Base-by-base conservation (phyloP, 2,797 vertebrate species). In the Buphagus erythrorhynchus region DNA sequence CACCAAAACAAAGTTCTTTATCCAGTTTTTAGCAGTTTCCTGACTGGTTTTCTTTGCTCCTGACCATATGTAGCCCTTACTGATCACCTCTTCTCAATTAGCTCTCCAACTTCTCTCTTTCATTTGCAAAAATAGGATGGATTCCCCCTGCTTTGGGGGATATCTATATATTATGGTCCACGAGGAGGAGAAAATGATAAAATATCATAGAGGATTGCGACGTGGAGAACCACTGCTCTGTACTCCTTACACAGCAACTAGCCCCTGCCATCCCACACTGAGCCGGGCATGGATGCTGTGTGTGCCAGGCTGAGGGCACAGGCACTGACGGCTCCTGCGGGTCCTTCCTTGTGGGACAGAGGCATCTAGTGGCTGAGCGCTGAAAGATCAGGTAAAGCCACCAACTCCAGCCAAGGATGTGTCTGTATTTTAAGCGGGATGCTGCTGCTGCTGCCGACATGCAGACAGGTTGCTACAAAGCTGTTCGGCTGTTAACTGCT, bases 361-460 rank as follows among this genome's bases (percentile, higher is more conserved):
- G 95, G 48, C 96, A 95, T 48, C 95, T 95, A 94, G 88, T 8
- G 92, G 88, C 80, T 31, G 54, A 68, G 31, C 18, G 21, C 40
- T 19, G 14, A 6, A 73, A 77, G 48, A 66, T n/a, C 91, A 14
- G 21, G 5, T 11, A 31, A 42, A 57, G 68, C 61, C 38, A 7
- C 29, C 69, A 10, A 0, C 15, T 13, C 35, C 67, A 4, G 2
- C 1, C 4, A 10, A 9, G 33, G 42, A 14, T 4, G 10, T 0
- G 13, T 2, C 8, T 6, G 35, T 4, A 25, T 22, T 9, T 36
- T 2, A 21, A 75, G 6, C 0, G 26, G 35, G 29, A 48, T 5
- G 29, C 36, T 48, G 15, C 38, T 38, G 28, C 31, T 57, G 65
- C 73, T 21, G 25, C 40, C 5, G 3, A 8, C 55, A 5, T 0